A percentile compares a stretch with the other conserved stretches of the same genome.
These are phyloP conservation scores for Vireo altiloquus DNA, from an alignment of 2,113 vertebrate genomes.

Conservation along the genomic window DNA sequence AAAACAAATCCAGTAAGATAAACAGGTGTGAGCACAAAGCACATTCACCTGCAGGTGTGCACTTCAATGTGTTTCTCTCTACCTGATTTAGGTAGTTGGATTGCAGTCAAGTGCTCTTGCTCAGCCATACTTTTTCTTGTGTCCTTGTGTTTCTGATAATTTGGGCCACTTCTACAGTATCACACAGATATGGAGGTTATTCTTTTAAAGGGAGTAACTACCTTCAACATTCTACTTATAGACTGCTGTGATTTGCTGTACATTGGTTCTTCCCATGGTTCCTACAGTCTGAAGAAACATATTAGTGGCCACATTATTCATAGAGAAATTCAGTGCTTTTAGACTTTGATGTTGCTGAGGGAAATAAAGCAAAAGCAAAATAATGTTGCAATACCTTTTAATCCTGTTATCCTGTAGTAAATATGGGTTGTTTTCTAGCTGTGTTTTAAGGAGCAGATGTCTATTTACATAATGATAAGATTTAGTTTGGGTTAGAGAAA, in stretches of 20 bases:
- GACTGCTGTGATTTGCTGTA: background rate
- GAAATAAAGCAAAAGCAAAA: constrained; percentile 60
- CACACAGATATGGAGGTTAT: background rate
- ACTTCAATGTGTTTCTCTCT: fast-evolving
- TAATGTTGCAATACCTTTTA: constrained; percentile 38
- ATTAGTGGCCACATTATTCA: background rate
- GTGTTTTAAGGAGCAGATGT: constrained; percentile 69
- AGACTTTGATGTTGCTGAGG: constrained; percentile 15
- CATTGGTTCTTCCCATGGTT: background rate
- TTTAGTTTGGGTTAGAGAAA: constrained; percentile 65
- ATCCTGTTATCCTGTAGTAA: constrained; percentile 58
- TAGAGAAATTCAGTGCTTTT: constrained; percentile 2
- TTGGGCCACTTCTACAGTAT: too few relatives aligned
- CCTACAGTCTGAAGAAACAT: background rate
- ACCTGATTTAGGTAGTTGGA: background rate
- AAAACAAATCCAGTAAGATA: background rate
- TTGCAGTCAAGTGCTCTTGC: background rate
- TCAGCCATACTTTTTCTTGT: background rate
- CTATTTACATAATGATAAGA: constrained; percentile 71
- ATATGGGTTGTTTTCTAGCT: constrained; percentile 46
- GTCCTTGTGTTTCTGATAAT: background rate
- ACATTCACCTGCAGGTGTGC: background rate
- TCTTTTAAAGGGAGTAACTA: background rate
- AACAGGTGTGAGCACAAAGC: background rate
- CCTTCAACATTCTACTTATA: background rate